These are phyloP conservation scores for Leptinotarsa peninsularis DNA, from an alignment of 2,888 invertebrate genomes.

Conservation along the genomic window DNA sequence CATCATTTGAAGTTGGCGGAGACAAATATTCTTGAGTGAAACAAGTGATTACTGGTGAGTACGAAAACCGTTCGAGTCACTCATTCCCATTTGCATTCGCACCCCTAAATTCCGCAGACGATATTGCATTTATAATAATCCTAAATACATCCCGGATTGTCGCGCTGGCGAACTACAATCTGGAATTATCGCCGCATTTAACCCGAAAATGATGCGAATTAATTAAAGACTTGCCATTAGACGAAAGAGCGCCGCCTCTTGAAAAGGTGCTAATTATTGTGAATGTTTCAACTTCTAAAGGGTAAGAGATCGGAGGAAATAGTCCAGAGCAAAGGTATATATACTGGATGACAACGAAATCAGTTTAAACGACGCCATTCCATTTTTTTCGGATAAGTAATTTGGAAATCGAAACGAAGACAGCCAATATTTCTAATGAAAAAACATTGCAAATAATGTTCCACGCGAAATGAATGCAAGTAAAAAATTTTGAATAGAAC, in stretches of 20 bases:
- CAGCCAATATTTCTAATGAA: too few species aligned
- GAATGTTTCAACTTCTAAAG: not conserved
- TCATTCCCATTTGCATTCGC: not conserved
- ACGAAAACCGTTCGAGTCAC: constrained; percentile 5
- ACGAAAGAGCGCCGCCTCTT: not conserved
- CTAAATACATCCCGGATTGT: not conserved
- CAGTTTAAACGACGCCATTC: too few species aligned
- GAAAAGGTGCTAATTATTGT: not conserved
- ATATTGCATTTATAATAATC: constrained; percentile 9
- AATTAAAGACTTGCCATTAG: constrained; percentile 8
- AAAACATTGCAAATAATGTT: too few species aligned
- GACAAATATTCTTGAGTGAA: constrained; percentile 1
- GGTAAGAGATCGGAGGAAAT: not conserved
- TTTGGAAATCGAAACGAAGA: too few species aligned
- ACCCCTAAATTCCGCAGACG: constrained; percentile 3
- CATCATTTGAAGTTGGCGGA: not conserved
- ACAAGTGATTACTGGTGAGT: not conserved
- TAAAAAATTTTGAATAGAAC: too few species aligned
- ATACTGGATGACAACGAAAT: too few species aligned
- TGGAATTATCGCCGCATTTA: constrained; percentile 2
- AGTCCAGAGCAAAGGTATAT: not conserved
- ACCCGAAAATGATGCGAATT: not conserved
- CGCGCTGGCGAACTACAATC: constrained; percentile 3
- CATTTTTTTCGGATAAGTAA: too few species aligned
- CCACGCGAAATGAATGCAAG: too few species aligned